A percentile compares a stretch with the other conserved stretches of the same genome.
phyloP scores from a whole-genome alignment of 2,888 invertebrate species.

The Stenchaetothrips biformis region DNA sequence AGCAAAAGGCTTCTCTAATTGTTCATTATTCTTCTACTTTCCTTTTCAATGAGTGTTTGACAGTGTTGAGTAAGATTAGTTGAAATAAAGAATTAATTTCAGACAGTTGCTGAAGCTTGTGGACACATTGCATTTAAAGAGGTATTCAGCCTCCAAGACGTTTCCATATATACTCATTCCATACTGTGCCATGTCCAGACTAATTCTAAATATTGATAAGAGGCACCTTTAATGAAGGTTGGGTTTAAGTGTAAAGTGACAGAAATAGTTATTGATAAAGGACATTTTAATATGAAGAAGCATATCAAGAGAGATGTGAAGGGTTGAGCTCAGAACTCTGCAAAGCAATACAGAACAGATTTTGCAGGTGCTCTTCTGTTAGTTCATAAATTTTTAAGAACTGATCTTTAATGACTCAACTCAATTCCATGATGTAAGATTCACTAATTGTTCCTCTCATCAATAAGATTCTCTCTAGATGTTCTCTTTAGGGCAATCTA shows the following conservation, averaged over 20 bases:
- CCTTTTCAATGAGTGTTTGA: constrained; percentile 9
- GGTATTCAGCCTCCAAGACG: neutral
- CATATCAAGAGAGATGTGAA: neutral
- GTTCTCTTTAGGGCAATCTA: neutral
- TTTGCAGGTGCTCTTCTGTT: neutral
- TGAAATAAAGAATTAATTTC: neutral
- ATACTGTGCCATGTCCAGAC: neutral
- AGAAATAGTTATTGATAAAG: neutral
- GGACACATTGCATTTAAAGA: neutral
- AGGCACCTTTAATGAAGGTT: neutral
- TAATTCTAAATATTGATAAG: neutral
- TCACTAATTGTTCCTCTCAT: neutral
- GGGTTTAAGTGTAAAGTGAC: neutral
- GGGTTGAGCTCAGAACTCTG: neutral
- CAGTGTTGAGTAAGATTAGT: neutral
- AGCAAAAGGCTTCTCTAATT: constrained; percentile 10
- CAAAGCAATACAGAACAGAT: neutral
- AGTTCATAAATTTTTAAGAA: neutral
- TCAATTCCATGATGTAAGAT: neutral
- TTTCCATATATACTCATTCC: neutral
- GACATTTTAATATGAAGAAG: neutral
- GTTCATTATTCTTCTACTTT: constrained; percentile 22
- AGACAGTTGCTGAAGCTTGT: neutral
- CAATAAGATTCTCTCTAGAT: neutral
- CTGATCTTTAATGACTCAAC: neutral